Percentiles rank a stretch among this genome's conserved stretches.
Conservation (phyloP, 2,888 invertebrate genomes). For the Hypsopygia costalis region DNA sequence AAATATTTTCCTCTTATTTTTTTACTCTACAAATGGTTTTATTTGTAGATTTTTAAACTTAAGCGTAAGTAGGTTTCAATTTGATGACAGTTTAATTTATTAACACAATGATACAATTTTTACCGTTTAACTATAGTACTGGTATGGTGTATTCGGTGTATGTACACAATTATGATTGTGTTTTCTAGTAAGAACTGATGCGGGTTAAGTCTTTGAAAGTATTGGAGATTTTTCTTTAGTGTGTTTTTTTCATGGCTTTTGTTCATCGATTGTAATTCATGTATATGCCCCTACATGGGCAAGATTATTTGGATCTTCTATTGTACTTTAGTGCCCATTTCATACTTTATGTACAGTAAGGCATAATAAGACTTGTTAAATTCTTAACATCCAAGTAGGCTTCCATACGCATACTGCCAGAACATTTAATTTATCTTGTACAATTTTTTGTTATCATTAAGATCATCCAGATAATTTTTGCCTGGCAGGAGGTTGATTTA, state of each 20-base stretch:
- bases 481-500: too few relatives aligned
- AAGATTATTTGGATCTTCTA: too few relatives aligned
- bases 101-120: constrained; percentile 30
- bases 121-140: constrained; percentile 32
- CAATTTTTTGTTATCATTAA: too few relatives aligned
- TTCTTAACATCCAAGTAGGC: not conserved
- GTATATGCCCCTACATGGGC: not conserved
- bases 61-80: constrained; percentile 69
- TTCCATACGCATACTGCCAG: too few relatives aligned
- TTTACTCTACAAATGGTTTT: constrained; percentile 77
- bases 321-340: too few relatives aligned
- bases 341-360: too few relatives aligned
- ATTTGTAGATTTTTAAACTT: constrained; percentile 69
- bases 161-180: constrained; percentile 4
- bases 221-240: not conserved
- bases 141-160: constrained; percentile 22
- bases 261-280: not conserved
- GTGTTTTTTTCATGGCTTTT: not conserved
- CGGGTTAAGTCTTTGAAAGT: constrained; percentile 1
- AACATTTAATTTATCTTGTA: too few relatives aligned
- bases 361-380: not conserved
- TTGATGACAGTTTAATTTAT: constrained; percentile 44
- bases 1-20: constrained; percentile 71
- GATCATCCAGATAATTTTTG: too few relatives aligned
- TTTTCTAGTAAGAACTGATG: constrained; percentile 2